These are phyloP conservation scores for Leptopilina myrica DNA, from an alignment of 2,888 invertebrate genomes.

Conservation along the genomic window DNA sequence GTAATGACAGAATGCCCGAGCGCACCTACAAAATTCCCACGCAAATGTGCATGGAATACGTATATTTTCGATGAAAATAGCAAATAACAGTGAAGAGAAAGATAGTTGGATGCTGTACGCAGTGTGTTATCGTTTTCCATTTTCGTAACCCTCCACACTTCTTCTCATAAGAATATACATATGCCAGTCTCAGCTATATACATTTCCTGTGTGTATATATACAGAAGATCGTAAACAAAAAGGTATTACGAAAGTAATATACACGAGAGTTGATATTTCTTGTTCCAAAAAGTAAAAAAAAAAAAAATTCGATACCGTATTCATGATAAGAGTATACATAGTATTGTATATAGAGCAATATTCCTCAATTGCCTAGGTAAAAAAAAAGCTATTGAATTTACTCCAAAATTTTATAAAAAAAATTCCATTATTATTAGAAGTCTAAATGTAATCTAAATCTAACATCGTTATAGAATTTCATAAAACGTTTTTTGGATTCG, in stretches of 20 bases:
- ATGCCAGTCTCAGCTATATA: constrained; percentile 6
- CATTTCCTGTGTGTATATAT: constrained; percentile 35
- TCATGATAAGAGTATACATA: not conserved
- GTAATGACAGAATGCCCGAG: not conserved
- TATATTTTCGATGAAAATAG: constrained; percentile 3
- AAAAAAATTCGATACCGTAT: not conserved
- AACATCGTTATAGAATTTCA: too few relatives aligned
- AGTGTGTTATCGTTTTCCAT: constrained; percentile 14
- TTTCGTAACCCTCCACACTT: not conserved
- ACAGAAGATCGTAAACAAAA: constrained; percentile 55
- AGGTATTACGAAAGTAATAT: constrained; percentile 58
- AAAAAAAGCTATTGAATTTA: too few relatives aligned
- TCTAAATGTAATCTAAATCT: too few relatives aligned
- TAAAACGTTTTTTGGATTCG: too few relatives aligned
- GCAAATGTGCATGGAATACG: constrained; percentile 7
- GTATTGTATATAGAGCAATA: not conserved
- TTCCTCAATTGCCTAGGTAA: too few relatives aligned
- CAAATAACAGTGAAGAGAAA: not conserved
- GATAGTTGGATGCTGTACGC: constrained; percentile 13
- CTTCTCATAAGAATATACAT: constrained; percentile 8
- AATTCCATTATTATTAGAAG: too few relatives aligned
- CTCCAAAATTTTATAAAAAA: too few relatives aligned
- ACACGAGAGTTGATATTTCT: not conserved
- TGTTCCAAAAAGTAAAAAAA: not conserved
- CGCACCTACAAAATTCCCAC: constrained; percentile 25